phyloP scores from a whole-genome alignment of 64 coral and sea anemone genomes.

The Montipora capricornis region DNA sequence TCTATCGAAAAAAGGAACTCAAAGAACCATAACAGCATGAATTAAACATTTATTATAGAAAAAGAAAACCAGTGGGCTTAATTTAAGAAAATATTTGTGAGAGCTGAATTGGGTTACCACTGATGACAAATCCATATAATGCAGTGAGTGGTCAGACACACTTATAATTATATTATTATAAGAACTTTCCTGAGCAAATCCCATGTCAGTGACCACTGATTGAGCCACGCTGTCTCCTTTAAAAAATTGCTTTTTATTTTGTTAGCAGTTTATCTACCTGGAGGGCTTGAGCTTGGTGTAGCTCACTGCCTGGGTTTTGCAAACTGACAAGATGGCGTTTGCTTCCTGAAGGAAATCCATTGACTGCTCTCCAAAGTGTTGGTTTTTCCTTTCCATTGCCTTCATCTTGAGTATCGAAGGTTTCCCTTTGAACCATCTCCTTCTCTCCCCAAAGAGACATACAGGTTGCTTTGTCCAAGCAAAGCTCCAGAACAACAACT shows the following conservation, averaged over 20 bases:
- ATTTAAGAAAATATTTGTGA: too few species aligned
- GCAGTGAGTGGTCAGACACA: too few species aligned
- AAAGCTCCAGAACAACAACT: conserved; percentile 90
- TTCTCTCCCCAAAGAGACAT: conserved; percentile 95
- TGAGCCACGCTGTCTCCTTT: too few species aligned
- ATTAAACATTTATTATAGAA: too few species aligned
- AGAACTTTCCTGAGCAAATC: too few species aligned
- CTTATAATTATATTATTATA: too few species aligned
- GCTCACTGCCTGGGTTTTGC: conserved; percentile 63
- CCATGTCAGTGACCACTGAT: too few species aligned
- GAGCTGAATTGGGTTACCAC: too few species aligned
- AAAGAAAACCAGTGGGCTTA: too few species aligned
- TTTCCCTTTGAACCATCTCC: conserved; percentile 91
- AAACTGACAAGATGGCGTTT: conserved; percentile 76
- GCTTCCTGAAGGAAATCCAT: conserved; percentile 73
- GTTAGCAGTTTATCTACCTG: conserved; percentile 19
- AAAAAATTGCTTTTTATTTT: background rate
- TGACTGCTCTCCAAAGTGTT: conserved; percentile 81
- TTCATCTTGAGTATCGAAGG: conserved; percentile 52
- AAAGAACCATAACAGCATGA: too few species aligned
- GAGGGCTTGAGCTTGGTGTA: conserved; percentile 77
- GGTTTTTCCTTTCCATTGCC: conserved; percentile 89
- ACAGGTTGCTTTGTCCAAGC: conserved; percentile 85
- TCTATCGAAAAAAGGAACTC: too few species aligned
- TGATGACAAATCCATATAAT: too few species aligned